These are phyloP conservation scores for Galeruca laticollis DNA, from an alignment of 2,888 invertebrate genomes.

Conservation along the genomic window DNA sequence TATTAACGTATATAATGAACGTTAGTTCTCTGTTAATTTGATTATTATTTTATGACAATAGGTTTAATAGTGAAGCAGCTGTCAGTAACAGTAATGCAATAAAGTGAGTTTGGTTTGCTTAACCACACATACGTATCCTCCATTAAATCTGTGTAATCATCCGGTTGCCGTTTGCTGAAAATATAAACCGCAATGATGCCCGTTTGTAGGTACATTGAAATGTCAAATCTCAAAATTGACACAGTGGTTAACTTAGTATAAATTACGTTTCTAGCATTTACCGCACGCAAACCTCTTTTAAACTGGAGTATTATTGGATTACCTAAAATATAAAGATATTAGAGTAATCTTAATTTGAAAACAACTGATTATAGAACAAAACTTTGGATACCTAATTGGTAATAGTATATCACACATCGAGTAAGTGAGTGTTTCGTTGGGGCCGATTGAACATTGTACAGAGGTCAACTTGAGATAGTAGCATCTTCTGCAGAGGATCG, in stretches of 20 bases:
- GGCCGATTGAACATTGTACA: too few relatives aligned
- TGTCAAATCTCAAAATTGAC: slow-evolving; percentile 2
- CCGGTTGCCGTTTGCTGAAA: slow-evolving; percentile 40
- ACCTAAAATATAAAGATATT: too few relatives aligned
- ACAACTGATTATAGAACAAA: too few relatives aligned
- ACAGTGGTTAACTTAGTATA: slow-evolving; percentile 3
- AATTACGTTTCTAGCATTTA: not conserved
- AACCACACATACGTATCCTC: slow-evolving; percentile 51
- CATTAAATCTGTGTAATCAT: slow-evolving; percentile 42
- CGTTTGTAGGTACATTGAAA: not conserved
- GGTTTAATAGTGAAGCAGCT: slow-evolving; percentile 61
- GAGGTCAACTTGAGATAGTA: too few relatives aligned
- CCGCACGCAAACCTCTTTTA: not conserved
- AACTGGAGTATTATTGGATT: too few relatives aligned
- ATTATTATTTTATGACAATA: slow-evolving; percentile 63
- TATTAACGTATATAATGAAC: slow-evolving; percentile 59
- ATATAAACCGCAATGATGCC: slow-evolving; percentile 29
- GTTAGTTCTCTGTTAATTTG: slow-evolving; percentile 59
- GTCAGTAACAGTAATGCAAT: slow-evolving; percentile 62
- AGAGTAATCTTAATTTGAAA: too few relatives aligned
- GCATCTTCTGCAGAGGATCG: too few relatives aligned
- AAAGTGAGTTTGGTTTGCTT: slow-evolving; percentile 57
- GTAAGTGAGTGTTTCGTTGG: too few relatives aligned
- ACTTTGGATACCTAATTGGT: too few relatives aligned
- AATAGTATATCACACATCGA: too few relatives aligned